Conservation (phyloP, 2,797 vertebrate genomes). For the Sebastes taczanowskii region DNA sequence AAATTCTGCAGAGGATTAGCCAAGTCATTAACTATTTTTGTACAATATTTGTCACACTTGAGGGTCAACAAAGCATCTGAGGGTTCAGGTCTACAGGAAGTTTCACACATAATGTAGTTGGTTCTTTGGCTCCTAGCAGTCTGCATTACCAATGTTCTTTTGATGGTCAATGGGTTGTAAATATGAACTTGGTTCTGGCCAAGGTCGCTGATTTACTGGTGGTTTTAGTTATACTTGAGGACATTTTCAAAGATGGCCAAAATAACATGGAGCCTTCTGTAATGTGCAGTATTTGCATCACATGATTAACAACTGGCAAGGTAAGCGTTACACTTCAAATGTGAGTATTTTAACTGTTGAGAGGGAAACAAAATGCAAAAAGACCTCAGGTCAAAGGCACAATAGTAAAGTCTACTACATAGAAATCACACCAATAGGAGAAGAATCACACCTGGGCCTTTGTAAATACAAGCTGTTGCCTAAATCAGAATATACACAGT, state of each 20-base stretch:
- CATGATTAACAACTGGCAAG: background rate
- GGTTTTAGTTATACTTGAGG: background rate
- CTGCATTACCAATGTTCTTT: background rate
- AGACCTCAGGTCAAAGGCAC: conserved; percentile 63
- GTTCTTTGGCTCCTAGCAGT: conserved; percentile 47
- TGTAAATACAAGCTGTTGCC: background rate
- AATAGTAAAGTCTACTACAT: conserved; percentile 38
- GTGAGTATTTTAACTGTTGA: background rate
- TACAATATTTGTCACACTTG: background rate
- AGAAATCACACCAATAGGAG: conserved; percentile 18
- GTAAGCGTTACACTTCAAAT: background rate
- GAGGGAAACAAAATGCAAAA: background rate
- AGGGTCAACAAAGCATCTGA: background rate
- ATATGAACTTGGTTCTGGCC: background rate
- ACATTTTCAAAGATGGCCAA: background rate
- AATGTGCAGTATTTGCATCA: background rate
- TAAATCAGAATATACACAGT: conserved; percentile 16
- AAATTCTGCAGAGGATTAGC: background rate
- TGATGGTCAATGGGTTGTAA: background rate
- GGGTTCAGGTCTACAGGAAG: background rate
- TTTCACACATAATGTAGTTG: background rate
- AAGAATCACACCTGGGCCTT: background rate
- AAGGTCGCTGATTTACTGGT: background rate
- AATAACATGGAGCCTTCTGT: background rate
- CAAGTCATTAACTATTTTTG: background rate